Conservation (phyloP, 2,888 invertebrate genomes). For the Sussaba pulchella region DNA sequence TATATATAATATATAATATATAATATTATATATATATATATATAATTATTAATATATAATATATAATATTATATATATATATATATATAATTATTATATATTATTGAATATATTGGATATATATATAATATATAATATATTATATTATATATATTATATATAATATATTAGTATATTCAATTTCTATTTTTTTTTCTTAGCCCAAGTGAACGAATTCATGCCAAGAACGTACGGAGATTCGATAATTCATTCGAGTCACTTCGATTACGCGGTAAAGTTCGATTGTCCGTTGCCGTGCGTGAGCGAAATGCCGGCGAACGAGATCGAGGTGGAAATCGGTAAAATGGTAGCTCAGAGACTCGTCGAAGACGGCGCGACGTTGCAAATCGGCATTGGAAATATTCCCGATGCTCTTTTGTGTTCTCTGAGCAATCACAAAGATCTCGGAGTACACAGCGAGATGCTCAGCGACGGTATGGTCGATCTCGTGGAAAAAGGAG, state of each 20-base stretch:
- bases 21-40: too few species aligned
- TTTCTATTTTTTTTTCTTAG: constrained; percentile 82
- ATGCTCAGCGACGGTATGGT: constrained; percentile 98
- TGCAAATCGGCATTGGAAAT: constrained; percentile 97
- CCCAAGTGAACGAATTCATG: constrained; percentile 94
- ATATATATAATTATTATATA: too few species aligned
- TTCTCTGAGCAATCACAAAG: constrained; percentile 93
- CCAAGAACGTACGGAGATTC: constrained; percentile 98
- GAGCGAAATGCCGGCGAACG: constrained; percentile 87
- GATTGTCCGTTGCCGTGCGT: constrained; percentile 90
- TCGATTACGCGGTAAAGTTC: constrained; percentile 93
- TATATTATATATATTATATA: too few species aligned
- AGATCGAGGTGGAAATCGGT: constrained; percentile 92
- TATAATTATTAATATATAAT: too few species aligned
- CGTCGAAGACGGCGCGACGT: constrained; percentile 95
- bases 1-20: too few species aligned
- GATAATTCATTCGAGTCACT: constrained; percentile 94
- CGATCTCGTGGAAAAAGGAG: constrained; percentile 93
- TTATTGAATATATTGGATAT: too few species aligned
- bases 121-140: too few species aligned
- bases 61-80: too few species aligned
- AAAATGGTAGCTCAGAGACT: constrained; percentile 95
- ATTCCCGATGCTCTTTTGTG: constrained; percentile 97
- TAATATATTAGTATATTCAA: too few species aligned
- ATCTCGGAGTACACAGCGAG: constrained; percentile 98